Percentiles rank a stretch among this genome's conserved stretches.
Evolutionary conservation across 2,113 vertebrate species (phyloP).

Genomic region (Siniperca knerii): DNA sequence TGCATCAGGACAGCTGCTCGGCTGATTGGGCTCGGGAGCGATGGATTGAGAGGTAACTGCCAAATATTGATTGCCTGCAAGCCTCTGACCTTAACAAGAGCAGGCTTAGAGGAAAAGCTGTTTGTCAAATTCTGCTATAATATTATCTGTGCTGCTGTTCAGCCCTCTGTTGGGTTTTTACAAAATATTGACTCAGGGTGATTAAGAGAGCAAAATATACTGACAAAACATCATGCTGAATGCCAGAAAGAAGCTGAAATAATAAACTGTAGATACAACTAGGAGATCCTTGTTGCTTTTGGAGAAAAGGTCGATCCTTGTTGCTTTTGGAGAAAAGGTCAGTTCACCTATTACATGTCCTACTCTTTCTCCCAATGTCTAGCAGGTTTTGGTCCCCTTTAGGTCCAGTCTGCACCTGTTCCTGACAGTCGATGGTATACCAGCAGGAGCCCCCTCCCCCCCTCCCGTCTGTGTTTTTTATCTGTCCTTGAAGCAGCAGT

Average conservation of each 20-base stretch:
- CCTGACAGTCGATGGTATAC: conserved; percentile 81
- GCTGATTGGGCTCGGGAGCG: conserved; percentile 85
- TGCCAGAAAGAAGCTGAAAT: conserved; percentile 25
- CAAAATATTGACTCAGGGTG: conserved; percentile 2
- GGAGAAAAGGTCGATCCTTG: background rate
- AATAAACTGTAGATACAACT: background rate
- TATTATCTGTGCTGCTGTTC: conserved; percentile 29
- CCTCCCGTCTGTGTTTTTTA: background rate
- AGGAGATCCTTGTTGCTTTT: background rate
- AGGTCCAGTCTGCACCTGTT: background rate
- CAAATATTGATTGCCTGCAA: conserved; percentile 64
- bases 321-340: conserved; percentile 5
- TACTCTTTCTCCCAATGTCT: background rate
- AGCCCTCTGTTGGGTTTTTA: conserved; percentile 6
- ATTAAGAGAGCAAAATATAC: conserved; percentile 17
- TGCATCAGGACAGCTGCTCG: conserved; percentile 66
- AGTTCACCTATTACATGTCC: background rate
- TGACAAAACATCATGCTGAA: background rate
- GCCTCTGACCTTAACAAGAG: conserved; percentile 48
- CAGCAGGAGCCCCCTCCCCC: background rate
- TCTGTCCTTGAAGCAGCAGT: conserved; percentile 60
- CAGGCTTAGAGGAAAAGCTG: conserved; percentile 32
- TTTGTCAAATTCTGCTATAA: conserved; percentile 40
- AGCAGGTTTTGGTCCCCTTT: background rate
- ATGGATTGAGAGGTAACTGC: conserved; percentile 88